Percentiles rank a stretch among this genome's conserved stretches.
Conservation (phyloP, 2,888 invertebrate genomes). For the Tachina lurida region DNA sequence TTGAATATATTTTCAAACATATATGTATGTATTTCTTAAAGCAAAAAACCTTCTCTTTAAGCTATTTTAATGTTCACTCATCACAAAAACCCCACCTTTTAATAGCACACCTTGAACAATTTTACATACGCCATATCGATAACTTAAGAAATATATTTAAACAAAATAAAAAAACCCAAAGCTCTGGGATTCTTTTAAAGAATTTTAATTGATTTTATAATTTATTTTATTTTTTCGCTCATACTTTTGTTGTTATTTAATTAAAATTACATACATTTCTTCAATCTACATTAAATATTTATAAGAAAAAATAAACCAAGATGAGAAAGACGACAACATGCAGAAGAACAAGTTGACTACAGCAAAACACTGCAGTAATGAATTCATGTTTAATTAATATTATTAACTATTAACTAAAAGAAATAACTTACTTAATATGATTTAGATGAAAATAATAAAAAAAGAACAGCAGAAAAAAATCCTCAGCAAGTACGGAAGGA, state of each 20-base stretch:
- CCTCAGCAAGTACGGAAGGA: neutral
- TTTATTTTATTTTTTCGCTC: conserved; percentile 9
- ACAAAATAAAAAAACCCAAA: neutral
- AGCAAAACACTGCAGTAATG: conserved; percentile 37
- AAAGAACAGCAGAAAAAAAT: neutral
- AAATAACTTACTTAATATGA: conserved; percentile 66
- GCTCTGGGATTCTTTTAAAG: conserved; percentile 35
- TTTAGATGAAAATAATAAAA: neutral
- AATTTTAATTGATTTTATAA: conserved; percentile 64
- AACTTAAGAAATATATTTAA: neutral
- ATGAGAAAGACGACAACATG: conserved; percentile 7
- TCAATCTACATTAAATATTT: conserved; percentile 52
- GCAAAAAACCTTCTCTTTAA: conserved; percentile 15
- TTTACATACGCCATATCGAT: conserved; percentile 20
- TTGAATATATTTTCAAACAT: neutral
- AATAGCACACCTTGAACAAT: conserved; percentile 55
- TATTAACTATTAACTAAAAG: conserved; percentile 58
- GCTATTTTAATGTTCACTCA: conserved; percentile 52
- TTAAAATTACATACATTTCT: conserved; percentile 49
- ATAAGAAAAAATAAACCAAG: conserved; percentile 16
- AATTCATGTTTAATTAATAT: conserved; percentile 64
- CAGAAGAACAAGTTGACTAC: conserved; percentile 27
- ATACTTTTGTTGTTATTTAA: conserved; percentile 53
- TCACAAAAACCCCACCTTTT: conserved; percentile 61
- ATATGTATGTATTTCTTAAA: neutral